Evolutionary conservation across 2,113 vertebrate species (phyloP).

Genomic region (Mormyrus iriodes): DNA sequence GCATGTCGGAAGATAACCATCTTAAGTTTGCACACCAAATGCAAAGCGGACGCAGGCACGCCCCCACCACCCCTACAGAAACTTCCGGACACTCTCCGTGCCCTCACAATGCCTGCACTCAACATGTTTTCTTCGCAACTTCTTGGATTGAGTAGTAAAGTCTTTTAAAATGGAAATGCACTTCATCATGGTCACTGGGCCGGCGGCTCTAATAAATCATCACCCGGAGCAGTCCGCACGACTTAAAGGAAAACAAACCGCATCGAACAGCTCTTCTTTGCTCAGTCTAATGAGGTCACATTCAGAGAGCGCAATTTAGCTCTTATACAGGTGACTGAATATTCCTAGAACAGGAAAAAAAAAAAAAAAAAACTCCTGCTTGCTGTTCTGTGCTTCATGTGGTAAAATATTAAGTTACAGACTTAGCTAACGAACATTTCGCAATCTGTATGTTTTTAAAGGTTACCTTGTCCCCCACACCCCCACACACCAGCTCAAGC

Average conservation of each 20-base stretch:
- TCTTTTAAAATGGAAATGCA: conserved; percentile 66
- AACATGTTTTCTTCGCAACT: conserved; percentile 37
- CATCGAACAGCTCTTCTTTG: conserved; percentile 53
- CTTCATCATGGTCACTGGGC: conserved; percentile 68
- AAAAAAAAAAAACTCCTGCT: neutral
- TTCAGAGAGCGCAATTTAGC: conserved; percentile 49
- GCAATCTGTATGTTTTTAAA: conserved; percentile 18
- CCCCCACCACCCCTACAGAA: neutral
- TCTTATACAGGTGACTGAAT: conserved; percentile 20
- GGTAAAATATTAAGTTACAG: conserved; percentile 27
- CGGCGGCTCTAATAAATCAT: conserved; percentile 65
- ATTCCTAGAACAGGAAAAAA: conserved; percentile 17
- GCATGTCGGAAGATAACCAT: conserved; percentile 45
- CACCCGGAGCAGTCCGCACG: conserved; percentile 44
- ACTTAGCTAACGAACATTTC: conserved; percentile 32
- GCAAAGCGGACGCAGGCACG: conserved; percentile 34
- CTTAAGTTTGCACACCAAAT: conserved; percentile 55
- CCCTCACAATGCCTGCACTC: conserved; percentile 22
- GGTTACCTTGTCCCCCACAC: neutral
- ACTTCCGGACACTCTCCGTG: conserved; percentile 11
- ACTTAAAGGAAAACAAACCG: conserved; percentile 63
- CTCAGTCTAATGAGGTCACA: conserved; percentile 64
- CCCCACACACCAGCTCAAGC: neutral
- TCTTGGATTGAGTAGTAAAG: conserved; percentile 56
- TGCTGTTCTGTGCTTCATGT: conserved; percentile 26